phyloP scores from a whole-genome alignment of 1,140 invertebrate genomes.

The Drosophila mayri region DNA sequence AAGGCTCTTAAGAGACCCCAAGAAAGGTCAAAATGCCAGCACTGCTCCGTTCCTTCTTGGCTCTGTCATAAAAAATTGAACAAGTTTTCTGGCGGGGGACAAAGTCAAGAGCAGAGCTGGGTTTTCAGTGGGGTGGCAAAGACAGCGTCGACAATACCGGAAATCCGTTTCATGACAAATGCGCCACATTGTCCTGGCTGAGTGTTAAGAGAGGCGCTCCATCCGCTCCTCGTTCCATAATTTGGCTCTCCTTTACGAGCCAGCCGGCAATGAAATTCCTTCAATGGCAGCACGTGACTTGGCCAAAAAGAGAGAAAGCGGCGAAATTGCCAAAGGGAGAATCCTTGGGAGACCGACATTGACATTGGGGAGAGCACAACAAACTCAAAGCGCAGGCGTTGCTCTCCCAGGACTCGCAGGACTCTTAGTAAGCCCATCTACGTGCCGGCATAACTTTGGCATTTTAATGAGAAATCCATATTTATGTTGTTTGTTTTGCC shows the following conservation, averaged over 20 bases:
- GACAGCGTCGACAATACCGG: constrained; percentile 73
- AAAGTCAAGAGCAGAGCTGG: constrained; percentile 67
- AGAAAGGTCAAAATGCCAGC: constrained; percentile 8
- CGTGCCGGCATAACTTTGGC: constrained; percentile 71
- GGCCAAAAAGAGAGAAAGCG: constrained; percentile 18
- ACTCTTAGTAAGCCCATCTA: constrained; percentile 26
- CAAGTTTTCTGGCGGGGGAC: constrained; percentile 51
- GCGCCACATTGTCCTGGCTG: constrained; percentile 70
- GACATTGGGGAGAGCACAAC: constrained; percentile 57
- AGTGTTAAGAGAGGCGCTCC: constrained; percentile 57
- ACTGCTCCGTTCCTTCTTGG: constrained; percentile 8
- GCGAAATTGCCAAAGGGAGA: constrained; percentile 18
- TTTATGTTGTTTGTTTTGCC: constrained; percentile 82
- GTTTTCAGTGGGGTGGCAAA: constrained; percentile 28
- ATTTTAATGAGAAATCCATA: constrained; percentile 84
- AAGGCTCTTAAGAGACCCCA: neutral
- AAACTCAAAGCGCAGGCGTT: constrained; percentile 25
- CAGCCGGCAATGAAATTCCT: constrained; percentile 81
- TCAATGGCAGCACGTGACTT: constrained; percentile 81
- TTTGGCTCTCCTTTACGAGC: constrained; percentile 22
- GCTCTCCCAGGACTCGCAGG: constrained; percentile 51
- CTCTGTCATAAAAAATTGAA: constrained; percentile 80
- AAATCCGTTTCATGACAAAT: constrained; percentile 84
- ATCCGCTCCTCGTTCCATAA: neutral
- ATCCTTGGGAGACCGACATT: constrained; percentile 51